Conservation (phyloP, 2,797 vertebrate genomes). For the Enteromius viviparus region DNA sequence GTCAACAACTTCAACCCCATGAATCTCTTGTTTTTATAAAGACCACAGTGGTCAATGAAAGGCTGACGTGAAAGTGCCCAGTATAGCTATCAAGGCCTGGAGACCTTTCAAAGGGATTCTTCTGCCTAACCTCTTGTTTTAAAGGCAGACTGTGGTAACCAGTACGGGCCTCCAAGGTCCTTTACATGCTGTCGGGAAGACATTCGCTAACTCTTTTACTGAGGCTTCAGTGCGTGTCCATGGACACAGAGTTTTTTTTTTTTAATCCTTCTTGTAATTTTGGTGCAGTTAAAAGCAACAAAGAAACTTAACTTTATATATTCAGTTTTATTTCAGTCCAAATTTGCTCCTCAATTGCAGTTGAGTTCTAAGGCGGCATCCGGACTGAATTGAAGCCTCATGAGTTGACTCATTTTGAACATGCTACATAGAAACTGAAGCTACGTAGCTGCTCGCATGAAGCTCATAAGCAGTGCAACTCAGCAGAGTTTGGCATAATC, state of each 20-base stretch:
- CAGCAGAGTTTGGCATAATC: background rate
- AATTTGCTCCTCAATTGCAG: background rate
- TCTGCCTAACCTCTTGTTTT: slow-evolving; percentile 56
- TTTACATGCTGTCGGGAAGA: slow-evolving; percentile 50
- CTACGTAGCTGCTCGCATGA: background rate
- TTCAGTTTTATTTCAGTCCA: background rate
- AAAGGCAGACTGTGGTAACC: slow-evolving; percentile 59
- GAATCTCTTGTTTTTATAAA: slow-evolving; percentile 61
- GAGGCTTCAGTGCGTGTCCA: slow-evolving; percentile 26
- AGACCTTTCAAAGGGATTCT: slow-evolving; percentile 60
- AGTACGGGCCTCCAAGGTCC: slow-evolving; percentile 52
- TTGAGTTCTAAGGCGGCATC: background rate
- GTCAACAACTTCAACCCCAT: slow-evolving; percentile 59
- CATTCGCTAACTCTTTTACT: slow-evolving; percentile 25
- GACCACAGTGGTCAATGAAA: slow-evolving; percentile 50
- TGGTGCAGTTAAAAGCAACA: slow-evolving; percentile 7
- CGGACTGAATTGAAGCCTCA: background rate
- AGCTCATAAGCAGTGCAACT: background rate
- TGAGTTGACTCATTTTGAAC: background rate
- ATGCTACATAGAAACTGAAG: background rate
- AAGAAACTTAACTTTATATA: background rate
- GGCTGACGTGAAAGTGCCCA: slow-evolving; percentile 51
- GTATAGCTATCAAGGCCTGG: slow-evolving; percentile 52
- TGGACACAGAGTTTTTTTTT: slow-evolving; percentile 12
- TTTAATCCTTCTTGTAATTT: slow-evolving; percentile 10